Percentiles rank a stretch among this genome's conserved stretches.
phyloP scores from a whole-genome alignment of 1,140 invertebrate species.

The Tetragnatha versicolor region DNA sequence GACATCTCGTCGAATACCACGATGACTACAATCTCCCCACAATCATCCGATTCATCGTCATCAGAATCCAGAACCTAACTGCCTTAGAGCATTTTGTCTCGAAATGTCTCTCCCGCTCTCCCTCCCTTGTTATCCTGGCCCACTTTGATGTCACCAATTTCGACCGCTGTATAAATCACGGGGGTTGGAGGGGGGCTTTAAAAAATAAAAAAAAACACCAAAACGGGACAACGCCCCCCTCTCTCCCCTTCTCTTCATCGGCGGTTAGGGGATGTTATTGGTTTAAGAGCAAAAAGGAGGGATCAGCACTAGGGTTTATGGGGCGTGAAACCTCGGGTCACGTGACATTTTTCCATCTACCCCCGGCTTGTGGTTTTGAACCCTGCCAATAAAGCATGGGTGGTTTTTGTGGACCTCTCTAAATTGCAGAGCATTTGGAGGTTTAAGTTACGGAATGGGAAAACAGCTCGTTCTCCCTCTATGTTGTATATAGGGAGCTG shows the following conservation, averaged over 20 bases:
- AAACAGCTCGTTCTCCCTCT: too few relatives aligned
- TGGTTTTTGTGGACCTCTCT: not conserved
- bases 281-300: slow-evolving; percentile 43
- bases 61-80: not conserved
- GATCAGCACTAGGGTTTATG: slow-evolving; percentile 42
- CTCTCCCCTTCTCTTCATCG: not conserved
- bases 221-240: too few relatives aligned
- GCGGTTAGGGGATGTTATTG: slow-evolving; percentile 45
- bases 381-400: not conserved
- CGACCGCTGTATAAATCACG: slow-evolving; percentile 41
- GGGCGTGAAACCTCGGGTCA: slow-evolving; percentile 47
- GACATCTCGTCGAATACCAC: not conserved
- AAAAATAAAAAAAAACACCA: too few relatives aligned
- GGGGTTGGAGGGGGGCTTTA: not conserved
- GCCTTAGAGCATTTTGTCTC: slow-evolving; percentile 20
- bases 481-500: too few relatives aligned
- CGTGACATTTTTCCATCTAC: slow-evolving; percentile 15
- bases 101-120: not conserved
- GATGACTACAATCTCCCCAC: not conserved
- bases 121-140: slow-evolving; percentile 19
- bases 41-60: not conserved
- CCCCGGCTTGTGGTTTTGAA: not conserved
- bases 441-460: not conserved
- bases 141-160: slow-evolving; percentile 29
- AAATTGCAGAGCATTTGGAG: not conserved